Conservation (phyloP, 1,140 invertebrate species). For the Metopolophium dirhodum region DNA sequence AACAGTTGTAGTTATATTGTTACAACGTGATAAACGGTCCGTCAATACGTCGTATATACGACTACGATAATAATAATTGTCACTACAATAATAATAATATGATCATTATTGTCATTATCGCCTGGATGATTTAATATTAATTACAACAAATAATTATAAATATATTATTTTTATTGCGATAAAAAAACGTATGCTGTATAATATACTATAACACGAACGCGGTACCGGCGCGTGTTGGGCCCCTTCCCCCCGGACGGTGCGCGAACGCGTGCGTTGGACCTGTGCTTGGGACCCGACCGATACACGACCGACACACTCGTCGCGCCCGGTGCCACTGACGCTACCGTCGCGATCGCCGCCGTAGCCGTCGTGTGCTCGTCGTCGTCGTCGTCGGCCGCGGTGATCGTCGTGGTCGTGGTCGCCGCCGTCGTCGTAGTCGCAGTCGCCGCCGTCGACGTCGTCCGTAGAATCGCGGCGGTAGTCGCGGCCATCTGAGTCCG, state of each 20-base stretch:
- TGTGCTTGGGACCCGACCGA: conserved; percentile 10
- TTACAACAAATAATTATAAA: neutral
- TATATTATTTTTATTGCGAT: neutral
- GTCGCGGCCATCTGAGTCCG: neutral
- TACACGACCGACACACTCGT: conserved; percentile 56
- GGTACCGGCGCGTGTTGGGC: conserved; percentile 14
- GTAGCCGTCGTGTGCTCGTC: neutral
- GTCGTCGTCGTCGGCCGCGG: neutral
- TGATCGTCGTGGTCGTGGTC: neutral
- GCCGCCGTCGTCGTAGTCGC: neutral
- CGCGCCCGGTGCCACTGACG: conserved; percentile 60
- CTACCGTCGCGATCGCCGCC: conserved; percentile 61
- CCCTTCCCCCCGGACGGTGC: conserved; percentile 8
- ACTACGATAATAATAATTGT: neutral
- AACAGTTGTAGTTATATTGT: neutral
- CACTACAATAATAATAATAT: neutral
- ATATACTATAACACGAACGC: neutral
- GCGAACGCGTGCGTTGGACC: conserved; percentile 41
- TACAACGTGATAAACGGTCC: neutral
- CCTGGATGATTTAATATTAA: neutral
- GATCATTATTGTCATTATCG: neutral
- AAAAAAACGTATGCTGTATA: neutral
- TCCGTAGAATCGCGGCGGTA: neutral
- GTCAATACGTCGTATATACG: neutral
- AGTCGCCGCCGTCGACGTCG: neutral